A percentile compares a stretch with the other conserved stretches of the same genome.
Evolutionary conservation across 2,888 invertebrate genomes (phyloP).

Genomic region (Pollenia angustigena): DNA sequence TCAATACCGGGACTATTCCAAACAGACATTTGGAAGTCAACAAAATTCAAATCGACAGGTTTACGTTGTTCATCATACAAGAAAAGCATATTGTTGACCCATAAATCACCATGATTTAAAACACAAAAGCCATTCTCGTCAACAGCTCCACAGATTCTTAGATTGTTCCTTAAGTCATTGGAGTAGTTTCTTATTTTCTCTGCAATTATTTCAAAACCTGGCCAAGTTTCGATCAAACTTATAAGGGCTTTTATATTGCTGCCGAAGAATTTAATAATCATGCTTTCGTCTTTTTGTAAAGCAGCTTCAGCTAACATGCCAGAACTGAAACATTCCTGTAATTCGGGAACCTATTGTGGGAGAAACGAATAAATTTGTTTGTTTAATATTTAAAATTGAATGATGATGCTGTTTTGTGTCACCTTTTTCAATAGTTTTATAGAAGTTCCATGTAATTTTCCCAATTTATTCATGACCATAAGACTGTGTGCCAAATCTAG

Average conservation of each 20-base stretch:
- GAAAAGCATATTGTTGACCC: conserved; percentile 85
- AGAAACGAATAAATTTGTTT: not conserved
- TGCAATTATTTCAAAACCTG: conserved; percentile 83
- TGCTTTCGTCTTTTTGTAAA: conserved; percentile 74
- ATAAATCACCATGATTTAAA: conserved; percentile 85
- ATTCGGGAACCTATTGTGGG: conserved; percentile 56
- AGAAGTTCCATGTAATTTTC: conserved; percentile 85
- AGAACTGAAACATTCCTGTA: conserved; percentile 74
- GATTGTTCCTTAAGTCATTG: conserved; percentile 74
- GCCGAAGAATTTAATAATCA: conserved; percentile 76
- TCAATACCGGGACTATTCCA: conserved; percentile 78
- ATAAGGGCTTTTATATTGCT: conserved; percentile 77
- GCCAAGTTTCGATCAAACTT: conserved; percentile 82
- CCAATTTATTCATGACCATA: conserved; percentile 85
- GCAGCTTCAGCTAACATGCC: conserved; percentile 78
- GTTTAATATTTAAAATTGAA: not conserved
- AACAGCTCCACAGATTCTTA: conserved; percentile 77
- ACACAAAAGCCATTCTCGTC: conserved; percentile 80
- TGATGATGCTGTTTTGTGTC: conserved; percentile 57
- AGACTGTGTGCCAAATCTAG: conserved; percentile 85
- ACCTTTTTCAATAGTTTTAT: conserved; percentile 85
- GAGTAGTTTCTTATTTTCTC: conserved; percentile 79
- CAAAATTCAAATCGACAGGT: conserved; percentile 67
- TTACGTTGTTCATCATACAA: conserved; percentile 79
- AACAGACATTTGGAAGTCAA: conserved; percentile 79